Conservation (phyloP, 2,113 vertebrate species). For the Arizona elegans region DNA sequence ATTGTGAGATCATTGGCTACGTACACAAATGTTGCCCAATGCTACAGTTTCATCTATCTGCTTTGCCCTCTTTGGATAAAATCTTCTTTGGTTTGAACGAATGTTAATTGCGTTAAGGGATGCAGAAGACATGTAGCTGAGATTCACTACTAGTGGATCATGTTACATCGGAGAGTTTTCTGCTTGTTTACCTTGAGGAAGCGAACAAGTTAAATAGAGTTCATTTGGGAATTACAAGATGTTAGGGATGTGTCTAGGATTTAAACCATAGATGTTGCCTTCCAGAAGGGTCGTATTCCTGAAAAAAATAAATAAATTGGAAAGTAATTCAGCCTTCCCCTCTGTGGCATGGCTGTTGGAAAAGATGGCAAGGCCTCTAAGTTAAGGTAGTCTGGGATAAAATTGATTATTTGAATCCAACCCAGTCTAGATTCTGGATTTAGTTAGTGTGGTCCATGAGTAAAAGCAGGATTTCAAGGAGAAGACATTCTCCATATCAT, state of each 20-base stretch:
- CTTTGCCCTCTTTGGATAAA: background rate
- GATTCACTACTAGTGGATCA: background rate
- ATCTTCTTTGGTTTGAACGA: background rate
- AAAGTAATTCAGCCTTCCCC: background rate
- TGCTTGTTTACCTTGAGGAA: background rate
- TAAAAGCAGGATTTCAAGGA: background rate
- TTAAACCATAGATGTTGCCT: background rate
- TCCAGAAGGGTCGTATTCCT: background rate
- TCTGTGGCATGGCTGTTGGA: background rate
- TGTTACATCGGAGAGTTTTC: background rate
- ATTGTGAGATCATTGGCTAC: background rate
- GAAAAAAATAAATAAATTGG: background rate
- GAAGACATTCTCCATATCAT: background rate
- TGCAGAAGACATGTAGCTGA: background rate
- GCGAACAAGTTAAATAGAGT: background rate
- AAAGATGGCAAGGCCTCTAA: background rate
- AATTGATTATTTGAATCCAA: background rate
- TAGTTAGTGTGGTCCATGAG: background rate
- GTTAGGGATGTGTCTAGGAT: background rate
- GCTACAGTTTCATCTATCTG: background rate
- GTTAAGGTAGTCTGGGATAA: background rate
- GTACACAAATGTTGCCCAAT: background rate
- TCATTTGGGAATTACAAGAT: background rate
- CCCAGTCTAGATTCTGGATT: too few species aligned
- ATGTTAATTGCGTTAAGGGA: background rate